These are phyloP conservation scores for Pyrrhia umbra DNA, from an alignment of 2,888 invertebrate species.

Conservation along the genomic window DNA sequence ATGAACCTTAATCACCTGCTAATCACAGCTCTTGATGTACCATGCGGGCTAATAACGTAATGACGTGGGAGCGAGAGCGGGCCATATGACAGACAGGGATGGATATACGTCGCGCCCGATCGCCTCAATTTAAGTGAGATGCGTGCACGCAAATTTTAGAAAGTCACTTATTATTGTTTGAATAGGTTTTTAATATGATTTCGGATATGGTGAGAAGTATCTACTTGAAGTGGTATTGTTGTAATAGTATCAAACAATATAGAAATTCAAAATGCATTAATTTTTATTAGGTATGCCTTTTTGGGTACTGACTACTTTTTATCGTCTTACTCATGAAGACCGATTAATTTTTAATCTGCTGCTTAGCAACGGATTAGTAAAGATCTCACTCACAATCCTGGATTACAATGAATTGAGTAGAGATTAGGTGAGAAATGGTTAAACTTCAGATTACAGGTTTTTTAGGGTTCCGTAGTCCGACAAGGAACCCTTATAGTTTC, in stretches of 20 bases:
- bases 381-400: too few species aligned
- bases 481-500: too few species aligned
- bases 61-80: slow-evolving; percentile 76
- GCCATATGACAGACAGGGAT: slow-evolving; percentile 63
- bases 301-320: too few species aligned
- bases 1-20: slow-evolving; percentile 88
- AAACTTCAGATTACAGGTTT: too few species aligned
- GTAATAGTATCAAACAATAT: not conserved
- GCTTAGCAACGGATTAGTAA: too few species aligned
- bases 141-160: slow-evolving; percentile 74
- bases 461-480: too few species aligned
- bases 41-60: slow-evolving; percentile 84
- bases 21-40: slow-evolving; percentile 85
- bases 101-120: slow-evolving; percentile 44
- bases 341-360: too few species aligned
- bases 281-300: too few species aligned
- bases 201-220: slow-evolving; percentile 9
- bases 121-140: slow-evolving; percentile 58
- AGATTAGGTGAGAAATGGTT: too few species aligned
- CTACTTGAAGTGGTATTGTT: not conserved
- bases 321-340: too few species aligned
- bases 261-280: too few species aligned
- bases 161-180: slow-evolving; percentile 62
- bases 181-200: slow-evolving; percentile 43
- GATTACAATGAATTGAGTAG: too few species aligned